Evolutionary conservation across 1,140 invertebrate genomes (phyloP), one percentile per base, ranked within the genome.

Genomic region (Drosophila saltans): DNA sequence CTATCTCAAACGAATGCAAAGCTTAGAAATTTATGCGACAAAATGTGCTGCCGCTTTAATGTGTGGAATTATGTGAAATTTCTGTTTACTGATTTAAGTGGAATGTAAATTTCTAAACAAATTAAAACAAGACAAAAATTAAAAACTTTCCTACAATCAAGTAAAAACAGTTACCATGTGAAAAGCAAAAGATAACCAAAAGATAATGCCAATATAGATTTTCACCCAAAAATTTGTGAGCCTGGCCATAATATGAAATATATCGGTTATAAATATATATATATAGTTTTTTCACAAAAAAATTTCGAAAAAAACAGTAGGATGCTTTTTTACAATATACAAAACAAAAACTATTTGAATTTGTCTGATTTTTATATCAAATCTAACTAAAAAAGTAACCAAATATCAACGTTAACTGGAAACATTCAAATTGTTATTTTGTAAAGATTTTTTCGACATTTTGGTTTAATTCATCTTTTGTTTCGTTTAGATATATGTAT

Each of bases 61-160:
- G 57, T 59, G 57, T 24, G 56, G 28, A 36, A 36, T 43, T 61
- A 59, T 59, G 57, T 52, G 45, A 52, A 62, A 62, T 43, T 61
- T 43, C 3, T 11, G 10, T n/a, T 62, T 36, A 26, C 24, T 28
- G 41, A 30, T 62, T 62, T 11, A 41, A 43, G 60, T 45, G 60
- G 24, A 36, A 62, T 21, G 9, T 26, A 11, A 30, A 62, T 43
- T 43, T 8, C 21, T 30, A 26, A 33, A 30, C 30, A 30, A 58
- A 58, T 58, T 26, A 58, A 58, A 30, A 11, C 10, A 24, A 24
- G 8, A 30, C 28, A n/a, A 28, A 57, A 28, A 33, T 8, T 57
- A 57, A 30, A 16, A 36, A 36, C 33, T 36, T 36, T 36, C 33
- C 33, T 36, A 52, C 7, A 48, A 0, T 16, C n/a, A 26, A 48